Conservation (phyloP, 2,797 vertebrate species). For the Poecilia picta region DNA sequence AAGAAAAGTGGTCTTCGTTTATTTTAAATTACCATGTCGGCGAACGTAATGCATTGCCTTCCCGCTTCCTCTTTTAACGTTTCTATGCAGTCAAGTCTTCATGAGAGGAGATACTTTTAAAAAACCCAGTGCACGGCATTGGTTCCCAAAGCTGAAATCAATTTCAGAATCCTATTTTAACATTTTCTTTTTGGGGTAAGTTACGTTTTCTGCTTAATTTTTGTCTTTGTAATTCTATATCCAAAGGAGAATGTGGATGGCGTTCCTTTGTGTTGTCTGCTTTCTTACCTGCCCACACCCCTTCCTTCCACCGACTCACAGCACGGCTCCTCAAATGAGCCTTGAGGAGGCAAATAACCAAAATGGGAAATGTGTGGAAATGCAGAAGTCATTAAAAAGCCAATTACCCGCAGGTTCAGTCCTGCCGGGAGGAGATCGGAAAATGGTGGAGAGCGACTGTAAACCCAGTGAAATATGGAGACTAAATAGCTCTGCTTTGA, state of each 20-base stretch:
- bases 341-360: slow-evolving; percentile 63
- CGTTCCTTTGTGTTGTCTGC: slow-evolving; percentile 9
- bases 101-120: background rate
- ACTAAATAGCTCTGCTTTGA: slow-evolving; percentile 80
- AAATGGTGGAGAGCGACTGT: slow-evolving; percentile 80
- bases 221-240: slow-evolving; percentile 6
- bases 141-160: background rate
- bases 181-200: slow-evolving; percentile 7
- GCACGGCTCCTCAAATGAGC: slow-evolving; percentile 60
- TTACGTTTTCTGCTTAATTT: slow-evolving; percentile 2
- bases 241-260: background rate
- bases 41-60: background rate
- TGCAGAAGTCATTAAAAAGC: slow-evolving; percentile 90
- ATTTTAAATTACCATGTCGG: background rate
- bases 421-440: slow-evolving; percentile 75
- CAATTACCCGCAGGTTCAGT: slow-evolving; percentile 81
- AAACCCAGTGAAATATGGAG: slow-evolving; percentile 88
- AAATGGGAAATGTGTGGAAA: slow-evolving; percentile 68
- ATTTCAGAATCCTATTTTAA: slow-evolving; percentile 14
- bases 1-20: background rate
- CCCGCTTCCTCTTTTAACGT: background rate
- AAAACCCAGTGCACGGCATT: background rate
- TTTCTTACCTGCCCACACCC: slow-evolving; percentile 26
- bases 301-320: slow-evolving; percentile 17
- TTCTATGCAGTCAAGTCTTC: background rate